Evolutionary conservation across 2,113 vertebrate species (phyloP).

Genomic region (Propithecus coquereli): DNA sequence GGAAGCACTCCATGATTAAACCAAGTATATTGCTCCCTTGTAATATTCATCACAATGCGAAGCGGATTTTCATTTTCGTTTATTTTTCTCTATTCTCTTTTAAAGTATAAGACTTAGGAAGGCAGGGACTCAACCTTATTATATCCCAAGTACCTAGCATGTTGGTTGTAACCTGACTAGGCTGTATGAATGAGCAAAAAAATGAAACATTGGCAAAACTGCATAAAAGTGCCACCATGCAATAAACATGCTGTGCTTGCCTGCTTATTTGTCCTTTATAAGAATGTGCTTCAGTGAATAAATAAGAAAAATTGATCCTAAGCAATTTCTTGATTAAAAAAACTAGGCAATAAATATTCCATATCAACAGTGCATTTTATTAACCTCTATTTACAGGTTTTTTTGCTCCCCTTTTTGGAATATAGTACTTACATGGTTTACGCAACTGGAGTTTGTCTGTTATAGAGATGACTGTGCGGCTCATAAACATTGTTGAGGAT

Average conservation of each 20-base stretch:
- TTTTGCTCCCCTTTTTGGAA: not conserved
- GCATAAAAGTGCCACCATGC: not conserved
- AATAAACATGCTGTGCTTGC: not conserved
- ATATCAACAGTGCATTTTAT: not conserved
- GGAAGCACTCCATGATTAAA: not conserved
- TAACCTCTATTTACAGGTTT: not conserved
- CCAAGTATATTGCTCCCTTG: not conserved
- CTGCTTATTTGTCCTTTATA: not conserved
- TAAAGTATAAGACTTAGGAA: not conserved
- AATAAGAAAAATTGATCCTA: not conserved
- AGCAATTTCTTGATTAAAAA: not conserved
- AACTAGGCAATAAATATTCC: not conserved
- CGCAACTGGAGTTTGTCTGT: conserved; percentile 27
- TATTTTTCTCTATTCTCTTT: not conserved
- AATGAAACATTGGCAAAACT: not conserved
- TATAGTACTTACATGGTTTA: not conserved
- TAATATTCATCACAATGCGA: not conserved
- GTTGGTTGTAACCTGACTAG: not conserved
- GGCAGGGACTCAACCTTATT: not conserved
- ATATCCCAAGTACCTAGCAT: not conserved
- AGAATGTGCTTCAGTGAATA: not conserved
- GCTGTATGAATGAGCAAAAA: not conserved
- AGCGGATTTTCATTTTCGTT: not conserved
- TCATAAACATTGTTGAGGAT: conserved; percentile 28
- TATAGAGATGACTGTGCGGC: not conserved